phyloP scores from a whole-genome alignment of 1,140 invertebrate genomes.

The Dreissena polymorpha region DNA sequence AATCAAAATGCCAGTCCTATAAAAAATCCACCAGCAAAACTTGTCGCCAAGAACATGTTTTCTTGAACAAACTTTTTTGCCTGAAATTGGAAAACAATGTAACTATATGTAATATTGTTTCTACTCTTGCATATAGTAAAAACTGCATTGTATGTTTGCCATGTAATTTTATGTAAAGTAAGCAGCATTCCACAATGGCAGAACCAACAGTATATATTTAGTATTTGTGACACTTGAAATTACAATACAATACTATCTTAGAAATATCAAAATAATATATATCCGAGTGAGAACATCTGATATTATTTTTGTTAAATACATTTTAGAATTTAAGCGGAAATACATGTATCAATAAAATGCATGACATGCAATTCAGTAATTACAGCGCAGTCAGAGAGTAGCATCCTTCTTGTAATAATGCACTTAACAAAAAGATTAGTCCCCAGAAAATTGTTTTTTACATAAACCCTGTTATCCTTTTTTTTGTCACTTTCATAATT shows the following conservation, averaged over 20 bases:
- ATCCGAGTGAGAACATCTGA: not conserved
- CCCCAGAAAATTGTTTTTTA: too few relatives aligned
- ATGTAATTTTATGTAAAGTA: not conserved
- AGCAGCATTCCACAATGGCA: not conserved
- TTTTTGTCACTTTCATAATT: too few relatives aligned
- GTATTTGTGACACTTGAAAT: not conserved
- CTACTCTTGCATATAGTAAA: not conserved
- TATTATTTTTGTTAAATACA: too few relatives aligned
- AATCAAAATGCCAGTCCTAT: conserved; percentile 87
- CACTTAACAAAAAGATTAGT: too few relatives aligned
- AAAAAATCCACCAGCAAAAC: conserved; percentile 92
- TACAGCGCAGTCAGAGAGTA: too few relatives aligned
- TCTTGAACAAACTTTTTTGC: conserved; percentile 86
- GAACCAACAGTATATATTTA: not conserved
- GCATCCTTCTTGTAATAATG: too few relatives aligned
- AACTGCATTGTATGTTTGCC: not conserved
- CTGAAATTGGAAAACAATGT: conserved; percentile 82
- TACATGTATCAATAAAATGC: too few relatives aligned
- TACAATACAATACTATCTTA: not conserved
- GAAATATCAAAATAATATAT: not conserved
- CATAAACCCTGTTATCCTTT: too few relatives aligned
- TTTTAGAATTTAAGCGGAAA: too few relatives aligned
- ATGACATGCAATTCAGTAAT: too few relatives aligned
- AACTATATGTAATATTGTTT: not conserved
- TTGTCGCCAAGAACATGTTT: conserved; percentile 89